Percentiles rank a stretch among this genome's conserved stretches.
These are phyloP conservation scores for Agriopis leucophaearia DNA, from an alignment of 2,888 invertebrate genomes.

Conservation along the genomic window DNA sequence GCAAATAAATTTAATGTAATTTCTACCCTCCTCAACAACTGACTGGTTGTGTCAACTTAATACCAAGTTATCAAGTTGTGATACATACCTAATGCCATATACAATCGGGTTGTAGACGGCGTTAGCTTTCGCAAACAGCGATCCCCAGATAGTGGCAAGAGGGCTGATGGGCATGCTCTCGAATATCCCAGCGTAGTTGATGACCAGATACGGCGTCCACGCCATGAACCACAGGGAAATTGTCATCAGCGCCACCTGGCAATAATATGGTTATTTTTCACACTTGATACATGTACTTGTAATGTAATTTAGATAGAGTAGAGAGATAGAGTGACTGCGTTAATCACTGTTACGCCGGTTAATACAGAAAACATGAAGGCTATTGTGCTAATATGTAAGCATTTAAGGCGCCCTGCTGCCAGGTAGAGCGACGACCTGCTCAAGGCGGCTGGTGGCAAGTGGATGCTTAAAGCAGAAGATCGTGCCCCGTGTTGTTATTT, in stretches of 20 bases:
- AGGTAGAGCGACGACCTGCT: no score
- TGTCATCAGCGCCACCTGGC: conserved; percentile 91
- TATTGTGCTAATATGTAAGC: no score
- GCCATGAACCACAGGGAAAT: conserved; percentile 96
- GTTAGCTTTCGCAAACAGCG: conserved; percentile 96
- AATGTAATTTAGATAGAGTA: background rate
- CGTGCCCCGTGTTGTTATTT: no score
- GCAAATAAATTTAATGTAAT: no score
- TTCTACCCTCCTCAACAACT: no score
- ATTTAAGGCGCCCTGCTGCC: no score
- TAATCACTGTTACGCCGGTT: no score
- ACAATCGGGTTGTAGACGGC: conserved; percentile 96
- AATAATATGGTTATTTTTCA: background rate
- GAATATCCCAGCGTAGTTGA: conserved; percentile 93
- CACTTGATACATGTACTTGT: no score
- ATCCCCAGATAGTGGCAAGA: conserved; percentile 94
- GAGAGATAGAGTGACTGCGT: no score
- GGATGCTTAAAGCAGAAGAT: background rate
- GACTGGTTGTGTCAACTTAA: no score
- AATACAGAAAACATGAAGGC: no score
- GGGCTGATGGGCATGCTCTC: conserved; percentile 91
- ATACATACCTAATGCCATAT: conserved; percentile 88
- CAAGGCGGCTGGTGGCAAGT: background rate
- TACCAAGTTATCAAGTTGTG: background rate
- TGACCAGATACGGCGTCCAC: conserved; percentile 95